phyloP scores from a whole-genome alignment of 1,140 invertebrate species.

The Drepana arcuata region DNA sequence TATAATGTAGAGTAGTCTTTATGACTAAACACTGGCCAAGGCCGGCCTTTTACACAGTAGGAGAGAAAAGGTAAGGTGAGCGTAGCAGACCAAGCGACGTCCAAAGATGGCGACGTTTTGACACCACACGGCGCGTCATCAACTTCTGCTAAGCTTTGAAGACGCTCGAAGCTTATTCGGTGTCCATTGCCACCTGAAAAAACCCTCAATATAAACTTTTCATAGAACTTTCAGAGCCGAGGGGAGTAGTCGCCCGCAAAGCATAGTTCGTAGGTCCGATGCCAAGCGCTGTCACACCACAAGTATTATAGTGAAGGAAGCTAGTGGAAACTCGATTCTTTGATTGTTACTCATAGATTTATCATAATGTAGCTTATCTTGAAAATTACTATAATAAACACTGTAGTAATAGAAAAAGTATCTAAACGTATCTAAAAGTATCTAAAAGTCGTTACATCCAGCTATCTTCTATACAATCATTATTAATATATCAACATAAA shows the following conservation, averaged over 20 bases:
- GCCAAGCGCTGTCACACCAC: neutral
- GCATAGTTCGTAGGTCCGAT: neutral
- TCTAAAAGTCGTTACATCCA: no score
- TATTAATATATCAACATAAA: neutral
- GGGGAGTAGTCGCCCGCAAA: neutral
- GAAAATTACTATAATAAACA: no score
- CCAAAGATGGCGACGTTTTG: neutral
- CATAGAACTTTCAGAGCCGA: neutral
- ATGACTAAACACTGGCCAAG: slow-evolving; percentile 54
- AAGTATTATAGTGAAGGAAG: no score
- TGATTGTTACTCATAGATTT: no score
- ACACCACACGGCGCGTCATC: neutral
- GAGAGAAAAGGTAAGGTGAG: slow-evolving; percentile 9
- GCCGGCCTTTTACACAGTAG: slow-evolving; percentile 31
- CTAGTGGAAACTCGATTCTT: no score
- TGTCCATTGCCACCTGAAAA: slow-evolving; percentile 62
- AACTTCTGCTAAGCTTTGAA: slow-evolving; percentile 15
- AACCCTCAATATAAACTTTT: neutral
- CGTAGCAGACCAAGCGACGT: neutral
- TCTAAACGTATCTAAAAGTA: no score
- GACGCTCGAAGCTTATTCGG: slow-evolving; percentile 42
- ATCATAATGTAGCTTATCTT: no score
- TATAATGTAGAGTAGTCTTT: slow-evolving; percentile 9
- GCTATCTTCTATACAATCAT: neutral
- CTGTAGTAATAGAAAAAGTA: no score